Evolutionary conservation across 2,797 vertebrate genomes (phyloP).

Genomic region (Intellagama lesueurii): DNA sequence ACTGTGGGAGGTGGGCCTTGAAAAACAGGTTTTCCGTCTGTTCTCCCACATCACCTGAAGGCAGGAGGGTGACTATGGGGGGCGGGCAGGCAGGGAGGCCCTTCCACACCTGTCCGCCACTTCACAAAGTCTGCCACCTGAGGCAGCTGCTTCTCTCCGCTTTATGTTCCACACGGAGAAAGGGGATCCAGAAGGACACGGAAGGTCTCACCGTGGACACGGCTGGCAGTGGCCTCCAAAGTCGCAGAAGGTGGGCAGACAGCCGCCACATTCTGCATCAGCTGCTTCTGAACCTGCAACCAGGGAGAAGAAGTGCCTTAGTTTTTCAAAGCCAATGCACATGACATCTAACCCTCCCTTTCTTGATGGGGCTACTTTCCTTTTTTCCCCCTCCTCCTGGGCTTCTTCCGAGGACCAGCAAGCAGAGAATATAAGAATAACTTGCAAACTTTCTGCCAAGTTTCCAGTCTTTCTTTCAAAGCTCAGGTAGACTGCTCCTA

Average conservation of each 20-base stretch:
- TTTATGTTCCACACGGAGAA: too few relatives aligned
- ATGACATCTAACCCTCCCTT: too few relatives aligned
- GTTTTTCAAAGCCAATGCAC: too few relatives aligned
- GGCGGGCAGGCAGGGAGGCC: too few relatives aligned
- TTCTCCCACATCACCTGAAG: too few relatives aligned
- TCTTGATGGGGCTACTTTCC: too few relatives aligned
- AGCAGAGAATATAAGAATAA: not conserved
- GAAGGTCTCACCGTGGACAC: not conserved
- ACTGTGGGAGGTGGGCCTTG: too few relatives aligned
- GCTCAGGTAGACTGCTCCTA: not conserved
- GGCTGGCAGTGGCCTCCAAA: not conserved
- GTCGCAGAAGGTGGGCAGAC: constrained; percentile 62
- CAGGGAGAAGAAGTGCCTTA: not conserved
- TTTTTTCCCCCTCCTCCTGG: not conserved
- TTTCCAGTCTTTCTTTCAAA: not conserved
- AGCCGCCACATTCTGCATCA: constrained; percentile 49
- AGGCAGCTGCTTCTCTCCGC: too few relatives aligned
- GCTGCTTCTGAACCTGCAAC: constrained; percentile 45
- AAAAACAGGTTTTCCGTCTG: too few relatives aligned
- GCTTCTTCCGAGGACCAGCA: not conserved
- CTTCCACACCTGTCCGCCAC: too few relatives aligned
- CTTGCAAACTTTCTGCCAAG: not conserved
- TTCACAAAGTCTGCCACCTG: too few relatives aligned
- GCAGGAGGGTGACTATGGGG: too few relatives aligned
- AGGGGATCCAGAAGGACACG: not conserved